Evolutionary conservation across 1,140 invertebrate genomes (phyloP).

Genomic region (Panulirus ornatus): DNA sequence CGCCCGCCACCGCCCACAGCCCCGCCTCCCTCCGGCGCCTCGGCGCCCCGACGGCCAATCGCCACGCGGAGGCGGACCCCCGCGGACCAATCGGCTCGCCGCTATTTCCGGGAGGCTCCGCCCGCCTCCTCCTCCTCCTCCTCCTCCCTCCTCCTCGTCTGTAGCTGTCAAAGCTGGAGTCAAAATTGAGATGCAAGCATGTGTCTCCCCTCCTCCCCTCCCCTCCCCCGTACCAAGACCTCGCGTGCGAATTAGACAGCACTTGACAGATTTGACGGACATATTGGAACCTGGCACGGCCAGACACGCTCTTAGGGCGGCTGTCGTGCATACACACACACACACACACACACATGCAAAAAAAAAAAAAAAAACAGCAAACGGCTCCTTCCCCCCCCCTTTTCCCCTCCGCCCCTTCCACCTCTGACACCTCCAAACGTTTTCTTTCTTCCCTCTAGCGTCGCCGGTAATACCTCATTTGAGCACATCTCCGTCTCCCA

Average conservation of each 20-base stretch:
- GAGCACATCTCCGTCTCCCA: too few relatives aligned
- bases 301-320: background rate
- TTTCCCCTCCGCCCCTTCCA: background rate
- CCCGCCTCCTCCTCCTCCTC: constrained; percentile 13
- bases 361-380: background rate
- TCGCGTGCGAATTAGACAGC: constrained; percentile 50
- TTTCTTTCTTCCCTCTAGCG: too few relatives aligned
- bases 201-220: constrained; percentile 5
- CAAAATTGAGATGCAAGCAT: constrained; percentile 57
- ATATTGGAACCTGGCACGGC: constrained; percentile 30
- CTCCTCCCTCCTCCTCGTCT: constrained; percentile 21
- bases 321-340: background rate
- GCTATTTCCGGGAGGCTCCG: constrained; percentile 43
- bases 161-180: constrained; percentile 37
- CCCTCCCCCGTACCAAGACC: too few relatives aligned
- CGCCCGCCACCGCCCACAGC: constrained; percentile 2
- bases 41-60: background rate
- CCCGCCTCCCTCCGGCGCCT: constrained; percentile 11
- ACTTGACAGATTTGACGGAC: constrained; percentile 54
- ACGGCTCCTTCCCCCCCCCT: background rate
- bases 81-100: constrained; percentile 5
- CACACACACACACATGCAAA: background rate
- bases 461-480: too few relatives aligned
- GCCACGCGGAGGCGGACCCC: background rate
- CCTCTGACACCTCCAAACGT: background rate